Percentiles rank a stretch among this genome's conserved stretches.
phyloP scores from a whole-genome alignment of 2,888 invertebrate species.

The Acanthopleura granulata region DNA sequence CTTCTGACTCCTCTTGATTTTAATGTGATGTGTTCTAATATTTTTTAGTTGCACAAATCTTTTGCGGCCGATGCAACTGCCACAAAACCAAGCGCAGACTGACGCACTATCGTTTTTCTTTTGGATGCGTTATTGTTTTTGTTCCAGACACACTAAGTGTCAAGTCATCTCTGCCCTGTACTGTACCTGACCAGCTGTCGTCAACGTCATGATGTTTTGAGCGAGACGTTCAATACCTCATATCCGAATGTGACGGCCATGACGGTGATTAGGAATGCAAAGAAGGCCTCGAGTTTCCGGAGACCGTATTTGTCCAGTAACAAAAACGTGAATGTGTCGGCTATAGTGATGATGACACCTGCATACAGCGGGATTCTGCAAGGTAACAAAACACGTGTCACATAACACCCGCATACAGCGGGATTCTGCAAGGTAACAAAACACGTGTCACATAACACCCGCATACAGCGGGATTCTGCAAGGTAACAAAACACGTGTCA shows the following conservation, averaged over 20 bases:
- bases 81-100: too few species aligned
- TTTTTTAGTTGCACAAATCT: too few species aligned
- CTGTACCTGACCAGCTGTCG: too few species aligned
- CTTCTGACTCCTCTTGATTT: too few species aligned
- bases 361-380: conserved; percentile 80
- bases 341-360: conserved; percentile 86
- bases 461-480: conserved; percentile 80
- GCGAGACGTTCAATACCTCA: too few species aligned
- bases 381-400: conserved; percentile 2
- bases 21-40: too few species aligned
- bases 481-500: conserved; percentile 2
- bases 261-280: conserved; percentile 82
- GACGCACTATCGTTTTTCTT: too few species aligned
- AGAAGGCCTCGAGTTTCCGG: conserved; percentile 87
- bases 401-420: conserved; percentile 86
- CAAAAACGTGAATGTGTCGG: conserved; percentile 89
- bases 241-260: conserved; percentile 92
- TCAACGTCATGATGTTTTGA: too few species aligned
- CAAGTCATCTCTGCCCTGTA: too few species aligned
- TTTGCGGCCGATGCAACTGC: too few species aligned
- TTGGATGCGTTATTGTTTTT: too few species aligned
- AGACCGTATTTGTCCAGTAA: conserved; percentile 84
- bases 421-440: conserved; percentile 71
- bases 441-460: conserved; percentile 80
- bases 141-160: too few species aligned